A percentile compares a stretch with the other conserved stretches of the same genome.
phyloP scores from a whole-genome alignment of 2,113 vertebrate species.

The Serilophus lunatus region DNA sequence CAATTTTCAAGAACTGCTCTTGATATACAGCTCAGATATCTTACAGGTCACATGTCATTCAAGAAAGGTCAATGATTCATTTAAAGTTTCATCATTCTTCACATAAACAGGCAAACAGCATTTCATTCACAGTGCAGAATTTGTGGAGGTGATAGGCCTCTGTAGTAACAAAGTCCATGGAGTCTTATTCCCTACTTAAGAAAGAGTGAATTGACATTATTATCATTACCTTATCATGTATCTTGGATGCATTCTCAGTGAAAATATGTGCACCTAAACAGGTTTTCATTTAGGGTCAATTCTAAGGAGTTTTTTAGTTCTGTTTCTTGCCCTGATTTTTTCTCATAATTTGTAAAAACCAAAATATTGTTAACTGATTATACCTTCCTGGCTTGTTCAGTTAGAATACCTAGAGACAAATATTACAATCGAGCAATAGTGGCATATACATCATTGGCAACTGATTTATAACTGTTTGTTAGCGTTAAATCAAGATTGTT shows the following conservation, averaged over 20 bases:
- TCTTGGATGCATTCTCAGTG: background rate
- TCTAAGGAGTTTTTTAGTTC: slow-evolving; percentile 21
- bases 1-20: slow-evolving; percentile 83
- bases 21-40: slow-evolving; percentile 79
- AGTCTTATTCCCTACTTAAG: slow-evolving; percentile 48
- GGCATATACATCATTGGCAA: background rate
- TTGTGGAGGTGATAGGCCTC: slow-evolving; percentile 30
- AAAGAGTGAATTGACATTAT: slow-evolving; percentile 53
- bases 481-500: background rate
- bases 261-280: slow-evolving; percentile 40
- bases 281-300: slow-evolving; percentile 58
- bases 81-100: slow-evolving; percentile 86
- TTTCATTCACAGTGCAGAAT: slow-evolving; percentile 67
- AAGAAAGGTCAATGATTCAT: slow-evolving; percentile 86
- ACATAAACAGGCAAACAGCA: slow-evolving; percentile 77
- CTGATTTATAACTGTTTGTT: background rate
- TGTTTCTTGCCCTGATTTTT: background rate
- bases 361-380: background rate
- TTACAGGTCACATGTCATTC: slow-evolving; percentile 87
- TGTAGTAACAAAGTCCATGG: slow-evolving; percentile 22
- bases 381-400: background rate
- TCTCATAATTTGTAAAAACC: background rate
- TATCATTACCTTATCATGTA: slow-evolving; percentile 39
- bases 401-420: background rate
- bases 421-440: background rate